phyloP scores from a whole-genome alignment of 2,113 vertebrate species.

The Passer montanus region DNA sequence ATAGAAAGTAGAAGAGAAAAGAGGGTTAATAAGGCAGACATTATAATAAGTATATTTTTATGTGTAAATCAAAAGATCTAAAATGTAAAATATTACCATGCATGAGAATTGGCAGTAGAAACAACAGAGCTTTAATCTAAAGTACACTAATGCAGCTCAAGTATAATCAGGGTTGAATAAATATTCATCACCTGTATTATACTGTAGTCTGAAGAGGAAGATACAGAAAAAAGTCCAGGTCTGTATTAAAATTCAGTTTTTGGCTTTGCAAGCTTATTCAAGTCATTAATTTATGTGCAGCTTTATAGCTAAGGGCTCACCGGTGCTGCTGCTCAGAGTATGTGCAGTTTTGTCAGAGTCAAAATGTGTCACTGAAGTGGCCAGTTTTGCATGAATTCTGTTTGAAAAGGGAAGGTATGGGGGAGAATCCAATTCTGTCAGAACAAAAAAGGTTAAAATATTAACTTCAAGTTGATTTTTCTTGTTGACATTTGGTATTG shows the following conservation, averaged over 20 bases:
- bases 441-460: constrained; percentile 30
- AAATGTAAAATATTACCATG: constrained; percentile 23
- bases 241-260: constrained; percentile 32
- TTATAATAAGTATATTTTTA: constrained; percentile 36
- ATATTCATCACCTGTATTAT: constrained; percentile 38
- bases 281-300: constrained; percentile 28
- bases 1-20: constrained; percentile 8
- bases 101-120: not conserved
- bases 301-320: not conserved
- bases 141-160: constrained; percentile 50
- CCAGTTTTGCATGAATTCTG: not conserved
- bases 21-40: constrained; percentile 17
- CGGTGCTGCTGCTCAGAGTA: not conserved
- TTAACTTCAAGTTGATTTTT: constrained; percentile 31
- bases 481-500: constrained; percentile 38
- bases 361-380: constrained; percentile 26
- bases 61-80: constrained; percentile 30
- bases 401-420: not conserved
- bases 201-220: constrained; percentile 10
- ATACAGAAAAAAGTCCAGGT: not conserved
- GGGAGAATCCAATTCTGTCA: not conserved
- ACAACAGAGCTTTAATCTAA: constrained; percentile 49
- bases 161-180: constrained; percentile 48
- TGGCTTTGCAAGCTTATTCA: not conserved
- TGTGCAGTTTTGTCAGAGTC: not conserved